Evolutionary conservation across 2,113 vertebrate species (phyloP), one percentile per base, ranked within the genome.

Genomic region (Engraulis encrasicolus): DNA sequence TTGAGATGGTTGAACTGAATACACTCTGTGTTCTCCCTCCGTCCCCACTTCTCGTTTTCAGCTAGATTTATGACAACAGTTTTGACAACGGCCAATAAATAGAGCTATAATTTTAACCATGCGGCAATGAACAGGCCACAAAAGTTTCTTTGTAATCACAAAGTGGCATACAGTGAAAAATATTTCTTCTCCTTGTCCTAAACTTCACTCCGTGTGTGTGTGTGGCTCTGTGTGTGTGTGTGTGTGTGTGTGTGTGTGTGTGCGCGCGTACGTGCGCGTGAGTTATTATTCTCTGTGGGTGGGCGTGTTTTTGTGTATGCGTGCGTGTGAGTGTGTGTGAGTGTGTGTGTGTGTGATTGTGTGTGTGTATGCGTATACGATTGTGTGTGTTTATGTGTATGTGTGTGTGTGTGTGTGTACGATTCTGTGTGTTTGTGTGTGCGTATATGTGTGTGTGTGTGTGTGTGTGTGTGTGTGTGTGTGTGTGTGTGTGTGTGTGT

Each of bases 41-140:
- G 78, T 80, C 81, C 81, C 86, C 85, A 87, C 90, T 89, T 89
- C 81, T 81, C 88, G 91, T 88, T 80, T 71, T 82, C 88, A 90
- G 89, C 90, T 84, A 93, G 91, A 93, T 93, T 93, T 92, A 94
- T 91, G 85, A 86, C 89, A 86, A 61, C 80, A 91, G 89, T 92
- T 94, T 91, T 91, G 91, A 94, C 90, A 92, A 89, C 87, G 50
- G 80, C 81, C 90, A 91, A 89, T 92, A 93, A 92, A 89, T 80
- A 86, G 82, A 83, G 85, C 87, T 89, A 89, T 92, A 91, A 91
- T 92, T 89, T 89, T 82, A 58, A 84, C 86, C 78, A 86, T 88
- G 89, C 88, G 88, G 92, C 91, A 91, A 88, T 83, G 83, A 58
- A 85, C 48, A 34, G 34, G 40, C 81, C 50, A 38, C 66, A 77